Conservation (phyloP, 1,140 invertebrate species). For the Liolophura sinensis region DNA sequence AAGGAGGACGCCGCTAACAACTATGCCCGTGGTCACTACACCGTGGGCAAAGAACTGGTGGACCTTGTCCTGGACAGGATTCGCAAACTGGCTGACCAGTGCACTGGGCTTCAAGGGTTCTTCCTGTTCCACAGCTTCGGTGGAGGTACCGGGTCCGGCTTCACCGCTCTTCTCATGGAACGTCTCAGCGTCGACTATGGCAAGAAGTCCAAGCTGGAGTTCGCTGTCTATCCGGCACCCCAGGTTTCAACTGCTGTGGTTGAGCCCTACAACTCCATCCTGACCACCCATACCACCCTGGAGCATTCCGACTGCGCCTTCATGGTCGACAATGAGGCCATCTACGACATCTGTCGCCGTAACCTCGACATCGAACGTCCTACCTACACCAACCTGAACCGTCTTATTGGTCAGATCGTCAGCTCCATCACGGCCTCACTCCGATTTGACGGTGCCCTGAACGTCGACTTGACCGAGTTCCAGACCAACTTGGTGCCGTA, state of each 20-base stretch:
- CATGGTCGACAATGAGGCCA: conserved; percentile 77
- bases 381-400: conserved; percentile 80
- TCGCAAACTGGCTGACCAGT: conserved; percentile 64
- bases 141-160: conserved; percentile 84
- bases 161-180: conserved; percentile 84
- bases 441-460: conserved; percentile 84
- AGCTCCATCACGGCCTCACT: conserved; percentile 66
- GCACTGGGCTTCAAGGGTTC: conserved; percentile 80
- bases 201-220: conserved; percentile 37
- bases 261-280: conserved; percentile 54
- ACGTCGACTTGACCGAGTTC: conserved; percentile 81
- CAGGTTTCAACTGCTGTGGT: conserved; percentile 67
- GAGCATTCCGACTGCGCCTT: conserved; percentile 56
- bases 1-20: conserved; percentile 71
- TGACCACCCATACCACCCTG: conserved; percentile 60
- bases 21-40: conserved; percentile 66
- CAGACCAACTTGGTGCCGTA: conserved; percentile 61
- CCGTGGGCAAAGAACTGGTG: conserved; percentile 50
- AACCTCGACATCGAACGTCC: conserved; percentile 72
- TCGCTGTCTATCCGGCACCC: conserved; percentile 68
- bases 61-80: conserved; percentile 56
- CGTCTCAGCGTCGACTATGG: conserved; percentile 68
- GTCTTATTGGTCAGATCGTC: conserved; percentile 72
- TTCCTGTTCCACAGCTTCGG: conserved; percentile 72
- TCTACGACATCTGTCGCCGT: conserved; percentile 87